Percentiles rank a stretch among this genome's conserved stretches.
phyloP scores from a whole-genome alignment of 2,113 vertebrate genomes.

The Sorex araneus region DNA sequence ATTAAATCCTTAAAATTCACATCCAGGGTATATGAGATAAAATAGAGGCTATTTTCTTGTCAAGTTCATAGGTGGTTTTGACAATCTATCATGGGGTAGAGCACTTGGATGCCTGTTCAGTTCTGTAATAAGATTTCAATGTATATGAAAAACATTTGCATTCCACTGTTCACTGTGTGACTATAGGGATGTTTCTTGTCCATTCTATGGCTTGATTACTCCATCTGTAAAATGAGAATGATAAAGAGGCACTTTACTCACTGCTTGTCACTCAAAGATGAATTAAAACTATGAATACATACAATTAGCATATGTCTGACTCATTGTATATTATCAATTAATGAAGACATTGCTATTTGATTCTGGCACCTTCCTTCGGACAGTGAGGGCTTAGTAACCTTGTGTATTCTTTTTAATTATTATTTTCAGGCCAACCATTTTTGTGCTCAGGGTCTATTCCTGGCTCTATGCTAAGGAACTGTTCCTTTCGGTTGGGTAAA shows the following conservation, averaged over 20 bases:
- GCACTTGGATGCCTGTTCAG: not conserved
- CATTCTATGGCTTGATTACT: not conserved
- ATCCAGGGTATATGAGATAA: not conserved
- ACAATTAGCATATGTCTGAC: not conserved
- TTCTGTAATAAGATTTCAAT: not conserved
- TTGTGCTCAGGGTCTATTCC: too few relatives aligned
- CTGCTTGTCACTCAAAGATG: not conserved
- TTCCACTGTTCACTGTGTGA: not conserved
- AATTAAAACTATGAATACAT: not conserved
- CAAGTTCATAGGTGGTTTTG: not conserved
- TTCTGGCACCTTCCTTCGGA: not conserved
- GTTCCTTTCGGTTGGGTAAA: too few relatives aligned
- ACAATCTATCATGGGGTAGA: not conserved
- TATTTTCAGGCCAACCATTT: too few relatives aligned
- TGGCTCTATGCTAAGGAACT: too few relatives aligned
- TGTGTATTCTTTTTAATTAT: not conserved
- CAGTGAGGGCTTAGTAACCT: not conserved
- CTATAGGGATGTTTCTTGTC: not conserved
- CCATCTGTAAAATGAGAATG: conserved; percentile 7
- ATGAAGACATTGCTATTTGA: conserved; percentile 6
- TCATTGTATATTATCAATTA: not conserved
- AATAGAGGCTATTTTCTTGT: not conserved
- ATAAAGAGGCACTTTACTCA: not conserved
- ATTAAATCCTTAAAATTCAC: not conserved
- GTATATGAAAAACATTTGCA: conserved; percentile 22